Evolutionary conservation across 1,140 invertebrate species (phyloP), one percentile per base, ranked within the genome.

Genomic region (Drosophila tropicalis): DNA sequence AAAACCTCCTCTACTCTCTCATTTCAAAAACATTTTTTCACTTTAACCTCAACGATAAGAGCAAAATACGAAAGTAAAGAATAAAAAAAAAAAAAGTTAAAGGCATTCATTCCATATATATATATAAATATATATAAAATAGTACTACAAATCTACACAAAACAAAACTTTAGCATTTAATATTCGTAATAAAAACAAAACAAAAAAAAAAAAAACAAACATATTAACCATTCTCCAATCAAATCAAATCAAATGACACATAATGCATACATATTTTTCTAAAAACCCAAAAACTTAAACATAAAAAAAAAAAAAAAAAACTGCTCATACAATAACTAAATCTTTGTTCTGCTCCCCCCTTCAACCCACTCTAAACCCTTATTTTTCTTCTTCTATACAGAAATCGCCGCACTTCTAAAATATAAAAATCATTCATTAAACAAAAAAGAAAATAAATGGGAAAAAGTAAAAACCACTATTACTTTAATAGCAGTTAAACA

Each of bases 251-350:
- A 61, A 70, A 79, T 56, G 62, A 65, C 68, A 61, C 39, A 66
- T 78, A 76, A 71, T 71, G 79, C 76, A 86, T 86, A 86, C 76
- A 86, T 86, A 86, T 86, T 86, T 86, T 86, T 86, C 83, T 86
- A 85, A 84, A 74, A 19, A 51, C 15, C 15, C 9, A 51, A 51
- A 51, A 51, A 51, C 10, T 5, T 12, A 22, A 51, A 19, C 19
- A 51, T 0, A 10, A 19, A 47, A 47, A 47, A 51, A 5, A 47
- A 47, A 70, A 65, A 47, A 47, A 51, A 5, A 47, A 47, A 70
- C 62, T 36, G 79, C 83, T 87, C 83, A 86, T 87, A 79, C 79
- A 62, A 77, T 75, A 51, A 51, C 17, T 51, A 51, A 51, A 22
- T 51, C 44, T 51, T 51, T 51, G 44, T 22, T 22, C 44, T 61